Evolutionary conservation across 2,113 vertebrate genomes (phyloP).

Genomic region (Vulpes lagopus): DNA sequence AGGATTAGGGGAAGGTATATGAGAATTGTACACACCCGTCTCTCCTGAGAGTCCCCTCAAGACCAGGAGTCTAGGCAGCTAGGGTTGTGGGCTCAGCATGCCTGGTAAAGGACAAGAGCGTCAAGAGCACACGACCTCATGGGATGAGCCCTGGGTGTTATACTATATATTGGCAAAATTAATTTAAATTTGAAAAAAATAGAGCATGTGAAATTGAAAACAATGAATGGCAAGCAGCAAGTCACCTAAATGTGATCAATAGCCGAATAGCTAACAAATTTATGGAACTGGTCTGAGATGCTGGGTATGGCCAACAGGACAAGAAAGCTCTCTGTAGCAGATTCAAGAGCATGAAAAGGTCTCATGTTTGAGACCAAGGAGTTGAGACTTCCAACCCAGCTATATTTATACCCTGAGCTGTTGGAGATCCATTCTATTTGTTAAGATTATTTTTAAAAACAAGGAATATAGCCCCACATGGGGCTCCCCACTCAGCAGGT

Average conservation of each 20-base stretch:
- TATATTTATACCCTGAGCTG: neutral
- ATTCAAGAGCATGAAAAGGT: neutral
- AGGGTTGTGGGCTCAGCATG: fast-evolving
- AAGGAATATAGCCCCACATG: neutral
- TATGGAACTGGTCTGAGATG: neutral
- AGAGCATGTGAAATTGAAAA: neutral
- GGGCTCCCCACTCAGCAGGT: no score
- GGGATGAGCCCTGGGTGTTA: no score
- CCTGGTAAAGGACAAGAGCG: neutral
- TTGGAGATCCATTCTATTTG: neutral
- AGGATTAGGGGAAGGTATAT: neutral
- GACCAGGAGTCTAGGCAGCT: neutral
- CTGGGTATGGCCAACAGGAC: neutral
- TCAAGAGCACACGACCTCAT: neutral
- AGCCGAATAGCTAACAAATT: neutral
- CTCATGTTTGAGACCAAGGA: neutral
- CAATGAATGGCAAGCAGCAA: neutral
- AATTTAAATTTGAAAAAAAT: no score
- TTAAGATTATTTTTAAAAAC: neutral
- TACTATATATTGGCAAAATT: no score
- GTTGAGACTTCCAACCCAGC: neutral
- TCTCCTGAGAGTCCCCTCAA: neutral
- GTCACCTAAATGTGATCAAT: neutral
- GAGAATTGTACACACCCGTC: no score
- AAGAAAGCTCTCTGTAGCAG: no score